A percentile compares a stretch with the other conserved stretches of the same genome.
These are phyloP conservation scores for Neosalanx taihuensis DNA, from an alignment of 2,797 vertebrate genomes.

Conservation along the genomic window DNA sequence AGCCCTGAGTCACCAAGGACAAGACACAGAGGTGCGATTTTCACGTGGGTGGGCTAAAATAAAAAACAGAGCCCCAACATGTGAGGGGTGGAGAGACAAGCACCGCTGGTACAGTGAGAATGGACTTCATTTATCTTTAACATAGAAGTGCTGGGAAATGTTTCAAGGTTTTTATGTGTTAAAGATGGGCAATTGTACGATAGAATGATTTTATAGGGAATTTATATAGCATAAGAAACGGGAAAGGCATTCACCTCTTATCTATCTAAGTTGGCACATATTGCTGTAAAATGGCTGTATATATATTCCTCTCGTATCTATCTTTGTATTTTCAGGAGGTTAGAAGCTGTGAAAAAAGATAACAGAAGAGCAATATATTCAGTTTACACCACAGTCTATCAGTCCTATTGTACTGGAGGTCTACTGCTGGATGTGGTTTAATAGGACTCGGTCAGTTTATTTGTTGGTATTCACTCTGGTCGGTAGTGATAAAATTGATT, in stretches of 20 bases:
- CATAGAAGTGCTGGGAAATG: not conserved
- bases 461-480: slow-evolving; percentile 19
- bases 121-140: not conserved
- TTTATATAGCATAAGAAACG: too few species aligned
- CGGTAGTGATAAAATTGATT: not conserved
- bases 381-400: not conserved
- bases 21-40: slow-evolving; percentile 32
- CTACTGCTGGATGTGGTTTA: not conserved
- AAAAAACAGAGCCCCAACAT: slow-evolving; percentile 3
- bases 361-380: too few species aligned
- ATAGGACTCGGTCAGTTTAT: not conserved
- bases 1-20: slow-evolving; percentile 27
- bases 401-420: not conserved
- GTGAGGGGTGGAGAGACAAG: not conserved
- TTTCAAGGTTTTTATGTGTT: not conserved
- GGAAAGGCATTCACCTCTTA: too few species aligned
- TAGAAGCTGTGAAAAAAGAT: too few species aligned
- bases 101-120: not conserved
- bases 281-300: not conserved
- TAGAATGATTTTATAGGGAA: not conserved
- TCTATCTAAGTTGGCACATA: too few species aligned
- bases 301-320: not conserved
- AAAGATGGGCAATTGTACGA: not conserved
- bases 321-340: not conserved
- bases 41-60: slow-evolving; percentile 27